Evolutionary conservation across 2,888 invertebrate species (phyloP).

Genomic region (Erebia palarica): DNA sequence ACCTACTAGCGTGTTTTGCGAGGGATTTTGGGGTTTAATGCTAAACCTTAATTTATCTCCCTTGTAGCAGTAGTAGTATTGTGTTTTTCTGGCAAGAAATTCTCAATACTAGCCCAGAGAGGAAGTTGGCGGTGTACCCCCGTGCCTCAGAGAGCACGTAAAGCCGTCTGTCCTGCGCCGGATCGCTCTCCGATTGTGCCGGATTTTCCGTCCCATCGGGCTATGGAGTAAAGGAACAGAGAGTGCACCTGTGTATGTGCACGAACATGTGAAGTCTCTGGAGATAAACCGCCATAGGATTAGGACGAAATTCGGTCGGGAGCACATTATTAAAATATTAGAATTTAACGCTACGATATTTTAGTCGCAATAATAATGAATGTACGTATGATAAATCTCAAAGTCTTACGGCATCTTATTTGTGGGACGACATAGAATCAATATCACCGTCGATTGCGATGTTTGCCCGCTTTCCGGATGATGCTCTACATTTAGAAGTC

Average conservation of each 20-base stretch:
- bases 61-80: neutral
- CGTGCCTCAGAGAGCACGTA: no score
- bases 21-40: neutral
- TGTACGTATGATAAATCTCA: neutral
- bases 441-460: slow-evolving; percentile 11
- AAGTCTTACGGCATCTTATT: neutral
- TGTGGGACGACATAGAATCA: slow-evolving; percentile 1
- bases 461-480: slow-evolving; percentile 18
- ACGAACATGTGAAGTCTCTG: no score
- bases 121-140: no score
- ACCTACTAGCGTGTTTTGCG: neutral
- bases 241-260: no score
- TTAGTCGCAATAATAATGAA: neutral
- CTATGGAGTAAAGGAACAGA: no score
- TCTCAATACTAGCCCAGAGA: no score
- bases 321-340: neutral
- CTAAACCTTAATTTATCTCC: neutral
- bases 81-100: no score
- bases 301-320: no score
- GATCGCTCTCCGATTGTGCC: no score
- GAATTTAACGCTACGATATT: neutral
- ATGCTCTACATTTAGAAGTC: slow-evolving; percentile 30
- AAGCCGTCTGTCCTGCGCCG: no score
- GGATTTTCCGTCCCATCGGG: no score
- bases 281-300: no score